Base-by-base conservation (phyloP, 1,140 invertebrate genomes). In the Ceratina japonica region DNA sequence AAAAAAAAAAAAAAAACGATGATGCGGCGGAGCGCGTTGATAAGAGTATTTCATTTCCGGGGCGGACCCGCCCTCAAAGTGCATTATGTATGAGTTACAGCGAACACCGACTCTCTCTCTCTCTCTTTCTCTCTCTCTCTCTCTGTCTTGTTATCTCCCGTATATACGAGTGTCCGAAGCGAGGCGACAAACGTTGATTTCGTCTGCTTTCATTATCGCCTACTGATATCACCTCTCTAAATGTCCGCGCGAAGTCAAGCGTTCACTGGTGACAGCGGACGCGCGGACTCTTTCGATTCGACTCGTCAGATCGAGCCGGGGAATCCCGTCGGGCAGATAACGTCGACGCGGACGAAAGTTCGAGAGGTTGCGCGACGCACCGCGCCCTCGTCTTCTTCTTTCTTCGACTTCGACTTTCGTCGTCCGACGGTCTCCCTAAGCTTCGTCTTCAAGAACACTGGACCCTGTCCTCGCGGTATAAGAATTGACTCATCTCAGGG, bases 41-140 rank as follows among this genome's bases (percentile, higher is more conserved):
- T 63, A 78, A 49, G 37, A 24, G 70, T 76, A 71, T 72, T 78
- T 22, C 37, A 78, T 44, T 44, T 37, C 27, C 49, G 49, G 22
- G 27, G 27, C 27, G 27, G 4, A 61, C 51, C 20, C 8, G 15
- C 16, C 59, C 56, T 56, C 54, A n/a, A 56, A 44, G 37, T 44
- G 37, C 54, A 18, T 56, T 56, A 56, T n/a, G 54, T 56, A n/a
- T 56, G 37, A 44, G 37, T 44, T 44, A 44, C 37, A 44, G 37
- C 37, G 37, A 44, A 44, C 37, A 44, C 37, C 37, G 37, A 44
- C 5, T 44, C 37, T 44, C 37, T 44, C 37, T 44, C 37, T 44
- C 37, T 37, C 37, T 68, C 24, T 66, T 22, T 66, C 64, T 20
- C 44, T 44, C 27, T 31, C 27, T 31, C 27, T 31, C 27, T 68